Evolutionary conservation across 2,888 invertebrate genomes (phyloP), one percentile per base, ranked within the genome.

Genomic region (Drosophila austrosaltans): DNA sequence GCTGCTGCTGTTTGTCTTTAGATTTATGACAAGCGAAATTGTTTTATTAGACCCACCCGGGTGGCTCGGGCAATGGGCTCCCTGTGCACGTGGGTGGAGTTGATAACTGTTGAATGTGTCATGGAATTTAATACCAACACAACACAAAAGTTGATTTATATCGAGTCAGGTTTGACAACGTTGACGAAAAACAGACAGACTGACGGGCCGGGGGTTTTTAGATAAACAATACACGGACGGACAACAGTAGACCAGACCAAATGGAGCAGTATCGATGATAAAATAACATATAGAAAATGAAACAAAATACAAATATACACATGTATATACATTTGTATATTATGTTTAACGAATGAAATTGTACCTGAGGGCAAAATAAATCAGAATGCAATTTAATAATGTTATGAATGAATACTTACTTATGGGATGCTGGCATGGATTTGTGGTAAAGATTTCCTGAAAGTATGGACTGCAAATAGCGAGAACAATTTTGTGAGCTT

Each of bases 401-500:
- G 32, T 1, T 32, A 36, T 36, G 8, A 36, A 36, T 10, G 36
- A 10, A 25, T 80, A 93, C 93, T 93, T 80, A 93, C 93, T 93
- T 79, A 93, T 93, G 56, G 93, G 93, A 90, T 93, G 93, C 79
- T 92, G 92, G 85, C 93, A 93, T 60, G 93, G 93, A 90, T 93
- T 93, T 58, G 92, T 92, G 44, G 92, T 92, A 82, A 92, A 93
- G 88, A 91, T 92, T 81, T 93, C 93, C 75, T 93, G 93, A 79
- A 93, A 93, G 81, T 93, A 93, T 2, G 93, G 93, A 79, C 93
- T 93, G 76, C 93, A 93, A 61, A 93, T 93, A 16, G 93, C 93
- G 75, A 93, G 86, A 20, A 93, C 93, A 60, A 93, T 92, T 89
- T 93, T 93, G 80, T 93, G 93, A 10, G 93, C 93, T 78, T 93